These are phyloP conservation scores for Cervus canadensis DNA, from an alignment of 2,113 vertebrate genomes.

Conservation along the genomic window DNA sequence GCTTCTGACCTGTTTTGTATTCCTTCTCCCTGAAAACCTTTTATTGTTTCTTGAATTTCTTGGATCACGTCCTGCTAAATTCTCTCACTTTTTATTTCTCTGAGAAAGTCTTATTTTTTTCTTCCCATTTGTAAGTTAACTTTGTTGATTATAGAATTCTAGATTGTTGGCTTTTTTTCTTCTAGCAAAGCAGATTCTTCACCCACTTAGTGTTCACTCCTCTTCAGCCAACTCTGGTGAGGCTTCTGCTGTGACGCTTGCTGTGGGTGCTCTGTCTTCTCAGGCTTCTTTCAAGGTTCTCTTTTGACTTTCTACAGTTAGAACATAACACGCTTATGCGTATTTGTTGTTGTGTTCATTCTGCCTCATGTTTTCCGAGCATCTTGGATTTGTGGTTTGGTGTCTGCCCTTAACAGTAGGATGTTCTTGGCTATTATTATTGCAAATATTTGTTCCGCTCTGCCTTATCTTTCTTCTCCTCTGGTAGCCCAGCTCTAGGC, in stretches of 20 bases:
- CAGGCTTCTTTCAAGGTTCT: neutral
- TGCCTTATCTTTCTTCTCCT: no score
- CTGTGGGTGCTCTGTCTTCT: neutral
- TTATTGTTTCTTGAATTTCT: neutral
- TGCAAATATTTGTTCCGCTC: no score
- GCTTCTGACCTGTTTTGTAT: neutral
- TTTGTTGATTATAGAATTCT: neutral
- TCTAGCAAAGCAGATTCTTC: neutral
- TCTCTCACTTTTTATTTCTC: neutral
- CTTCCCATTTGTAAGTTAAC: neutral
- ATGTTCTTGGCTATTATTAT: neutral
- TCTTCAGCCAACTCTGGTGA: accelerated
- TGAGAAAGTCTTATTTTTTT: neutral
- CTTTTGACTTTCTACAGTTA: neutral
- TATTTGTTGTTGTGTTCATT: accelerated
- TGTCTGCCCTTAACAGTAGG: neutral
- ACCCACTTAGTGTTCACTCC: neutral
- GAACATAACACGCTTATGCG: accelerated
- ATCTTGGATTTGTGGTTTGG: neutral
- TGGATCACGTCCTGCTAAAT: neutral
- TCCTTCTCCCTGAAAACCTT: neutral
- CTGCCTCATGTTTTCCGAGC: accelerated
- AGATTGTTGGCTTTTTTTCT: neutral
- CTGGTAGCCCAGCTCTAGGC: neutral
- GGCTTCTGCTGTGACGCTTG: accelerated